Conservation (phyloP, 1,140 invertebrate species). For the Rhopalosiphum maidis region DNA sequence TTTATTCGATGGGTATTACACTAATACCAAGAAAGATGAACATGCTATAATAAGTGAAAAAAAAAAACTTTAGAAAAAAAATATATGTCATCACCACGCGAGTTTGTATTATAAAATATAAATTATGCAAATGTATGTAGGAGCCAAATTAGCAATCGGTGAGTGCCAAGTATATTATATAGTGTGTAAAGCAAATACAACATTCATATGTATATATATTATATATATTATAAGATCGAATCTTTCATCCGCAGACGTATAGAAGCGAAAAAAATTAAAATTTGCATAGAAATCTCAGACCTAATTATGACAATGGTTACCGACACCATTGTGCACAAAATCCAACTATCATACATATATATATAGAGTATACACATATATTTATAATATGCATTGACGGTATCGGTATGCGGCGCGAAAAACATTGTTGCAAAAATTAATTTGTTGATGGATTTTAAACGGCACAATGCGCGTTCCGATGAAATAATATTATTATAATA, state of each 20-base stretch:
- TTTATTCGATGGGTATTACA: background rate
- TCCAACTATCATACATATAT: background rate
- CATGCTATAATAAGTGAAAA: background rate
- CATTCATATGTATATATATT: background rate
- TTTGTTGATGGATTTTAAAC: background rate
- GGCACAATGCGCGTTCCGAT: background rate
- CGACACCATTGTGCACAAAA: background rate
- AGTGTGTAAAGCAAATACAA: background rate
- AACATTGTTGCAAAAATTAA: background rate
- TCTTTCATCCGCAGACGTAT: background rate
- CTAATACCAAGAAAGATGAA: background rate
- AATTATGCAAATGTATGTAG: constrained; percentile 34
- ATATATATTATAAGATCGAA: background rate
- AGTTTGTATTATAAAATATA: background rate
- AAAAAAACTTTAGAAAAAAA: background rate
- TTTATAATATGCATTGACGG: constrained; percentile 2
- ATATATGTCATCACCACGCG: background rate
- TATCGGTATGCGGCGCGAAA: background rate
- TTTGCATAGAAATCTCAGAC: constrained; percentile 45
- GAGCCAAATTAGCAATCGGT: constrained; percentile 1
- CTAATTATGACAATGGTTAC: constrained; percentile 33
- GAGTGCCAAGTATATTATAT: background rate
- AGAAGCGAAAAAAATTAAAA: background rate
- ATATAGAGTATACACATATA: no score
- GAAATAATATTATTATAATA: background rate